Conservation (phyloP, 2,113 vertebrate species). For the Nannospalax galili region DNA sequence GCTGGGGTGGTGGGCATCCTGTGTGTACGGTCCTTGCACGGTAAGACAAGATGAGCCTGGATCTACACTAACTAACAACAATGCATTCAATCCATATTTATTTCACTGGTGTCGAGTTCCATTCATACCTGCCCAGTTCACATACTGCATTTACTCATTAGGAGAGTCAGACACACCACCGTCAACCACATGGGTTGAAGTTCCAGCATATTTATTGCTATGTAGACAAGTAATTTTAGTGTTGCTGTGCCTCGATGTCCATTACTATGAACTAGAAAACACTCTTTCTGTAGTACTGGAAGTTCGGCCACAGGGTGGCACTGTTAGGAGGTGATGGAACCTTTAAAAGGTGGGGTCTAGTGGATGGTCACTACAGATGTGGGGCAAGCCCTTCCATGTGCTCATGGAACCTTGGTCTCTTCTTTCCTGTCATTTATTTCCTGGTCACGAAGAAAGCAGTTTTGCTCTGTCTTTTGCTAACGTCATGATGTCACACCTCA, state of each 20-base stretch:
- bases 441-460: background rate
- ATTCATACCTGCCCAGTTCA: background rate
- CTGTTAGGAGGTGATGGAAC: background rate
- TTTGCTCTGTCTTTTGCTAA: background rate
- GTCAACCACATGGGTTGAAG: background rate
- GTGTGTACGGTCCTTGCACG: background rate
- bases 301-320: background rate
- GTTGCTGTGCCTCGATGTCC: background rate
- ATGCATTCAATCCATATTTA: background rate
- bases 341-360: background rate
- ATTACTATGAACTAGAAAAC: background rate
- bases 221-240: background rate
- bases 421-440: background rate
- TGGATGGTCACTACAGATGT: background rate
- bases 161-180: background rate
- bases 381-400: background rate
- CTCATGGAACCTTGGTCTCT: background rate
- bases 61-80: background rate
- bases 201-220: background rate
- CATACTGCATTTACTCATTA: too few species aligned
- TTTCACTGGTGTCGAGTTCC: background rate
- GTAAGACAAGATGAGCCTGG: background rate
- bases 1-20: background rate
- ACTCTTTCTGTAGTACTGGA: background rate
- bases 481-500: background rate